phyloP scores from a whole-genome alignment of 2,888 invertebrate genomes.

The Polydrusus pterygomalis region DNA sequence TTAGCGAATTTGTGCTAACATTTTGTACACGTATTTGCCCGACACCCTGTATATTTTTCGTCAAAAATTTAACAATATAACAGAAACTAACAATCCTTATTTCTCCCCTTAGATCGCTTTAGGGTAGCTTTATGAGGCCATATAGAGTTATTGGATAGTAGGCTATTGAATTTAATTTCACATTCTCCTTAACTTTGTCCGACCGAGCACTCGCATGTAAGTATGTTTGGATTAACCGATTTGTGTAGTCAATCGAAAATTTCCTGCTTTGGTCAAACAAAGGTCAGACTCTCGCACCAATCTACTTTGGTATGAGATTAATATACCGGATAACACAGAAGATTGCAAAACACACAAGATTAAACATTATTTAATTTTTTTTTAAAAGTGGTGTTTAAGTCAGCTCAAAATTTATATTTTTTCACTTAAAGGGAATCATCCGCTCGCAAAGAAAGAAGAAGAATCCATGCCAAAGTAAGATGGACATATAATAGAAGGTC shows the following conservation, averaged over 20 bases:
- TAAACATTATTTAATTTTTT: too few relatives aligned
- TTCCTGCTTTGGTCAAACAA: neutral
- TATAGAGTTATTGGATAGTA: neutral
- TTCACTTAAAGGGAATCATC: too few relatives aligned
- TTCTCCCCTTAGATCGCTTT: constrained; percentile 4
- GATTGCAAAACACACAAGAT: too few relatives aligned
- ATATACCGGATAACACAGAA: too few relatives aligned
- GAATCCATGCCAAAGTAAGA: too few relatives aligned
- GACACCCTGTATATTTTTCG: neutral
- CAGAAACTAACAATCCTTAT: neutral
- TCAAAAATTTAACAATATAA: constrained; percentile 3
- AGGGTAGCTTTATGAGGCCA: constrained; percentile 12
- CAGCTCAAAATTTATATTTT: too few relatives aligned
- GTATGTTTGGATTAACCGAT: constrained; percentile 10
- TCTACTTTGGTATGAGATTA: too few relatives aligned
- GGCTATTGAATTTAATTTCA: constrained; percentile 1
- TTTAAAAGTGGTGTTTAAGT: too few relatives aligned
- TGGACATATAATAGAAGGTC: too few relatives aligned
- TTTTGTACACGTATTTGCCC: too few relatives aligned
- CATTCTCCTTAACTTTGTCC: constrained; percentile 4
- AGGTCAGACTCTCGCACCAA: neutral
- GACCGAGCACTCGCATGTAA: constrained; percentile 11
- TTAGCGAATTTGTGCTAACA: too few relatives aligned
- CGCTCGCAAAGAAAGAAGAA: too few relatives aligned
- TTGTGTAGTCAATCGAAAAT: constrained; percentile 1